Percentiles rank a stretch among this genome's conserved stretches.
Conservation (phyloP, 2,113 vertebrate species). For the Grammomys dolichurus region DNA sequence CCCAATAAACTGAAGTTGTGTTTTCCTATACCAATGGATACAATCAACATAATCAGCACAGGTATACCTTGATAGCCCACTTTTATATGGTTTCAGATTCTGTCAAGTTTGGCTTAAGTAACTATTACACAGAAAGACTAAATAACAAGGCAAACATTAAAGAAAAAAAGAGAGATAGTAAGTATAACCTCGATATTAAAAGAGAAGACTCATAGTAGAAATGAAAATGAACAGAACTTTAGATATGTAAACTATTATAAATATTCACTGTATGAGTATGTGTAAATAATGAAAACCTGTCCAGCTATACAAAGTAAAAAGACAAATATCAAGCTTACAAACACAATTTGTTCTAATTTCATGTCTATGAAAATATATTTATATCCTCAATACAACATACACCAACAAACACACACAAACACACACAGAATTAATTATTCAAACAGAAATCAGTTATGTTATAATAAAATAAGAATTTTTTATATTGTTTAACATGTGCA, state of each 20-base stretch:
- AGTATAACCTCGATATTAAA: not conserved
- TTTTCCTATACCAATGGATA: not conserved
- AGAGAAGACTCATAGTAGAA: not conserved
- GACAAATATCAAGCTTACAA: not conserved
- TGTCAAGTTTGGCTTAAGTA: not conserved
- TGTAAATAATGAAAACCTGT: not conserved
- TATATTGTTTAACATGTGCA: not conserved
- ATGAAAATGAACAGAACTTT: constrained; percentile 3
- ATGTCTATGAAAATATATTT: not conserved
- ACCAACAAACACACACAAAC: not conserved
- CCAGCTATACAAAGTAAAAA: not conserved
- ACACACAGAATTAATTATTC: not conserved
- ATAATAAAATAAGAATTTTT: not conserved
- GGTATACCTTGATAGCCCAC: too few relatives aligned
- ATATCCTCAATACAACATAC: not conserved
- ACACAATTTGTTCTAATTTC: not conserved
- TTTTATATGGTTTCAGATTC: not conserved
- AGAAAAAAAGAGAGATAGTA: too few relatives aligned
- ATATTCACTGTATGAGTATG: not conserved
- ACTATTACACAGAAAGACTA: not conserved
- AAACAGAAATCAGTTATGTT: not conserved
- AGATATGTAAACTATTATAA: not conserved
- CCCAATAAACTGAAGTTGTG: not conserved
- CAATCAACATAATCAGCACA: not conserved
- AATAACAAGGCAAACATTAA: not conserved